Conservation (phyloP, 2,888 invertebrate genomes). For the Hirtodrosophila duncani region DNA sequence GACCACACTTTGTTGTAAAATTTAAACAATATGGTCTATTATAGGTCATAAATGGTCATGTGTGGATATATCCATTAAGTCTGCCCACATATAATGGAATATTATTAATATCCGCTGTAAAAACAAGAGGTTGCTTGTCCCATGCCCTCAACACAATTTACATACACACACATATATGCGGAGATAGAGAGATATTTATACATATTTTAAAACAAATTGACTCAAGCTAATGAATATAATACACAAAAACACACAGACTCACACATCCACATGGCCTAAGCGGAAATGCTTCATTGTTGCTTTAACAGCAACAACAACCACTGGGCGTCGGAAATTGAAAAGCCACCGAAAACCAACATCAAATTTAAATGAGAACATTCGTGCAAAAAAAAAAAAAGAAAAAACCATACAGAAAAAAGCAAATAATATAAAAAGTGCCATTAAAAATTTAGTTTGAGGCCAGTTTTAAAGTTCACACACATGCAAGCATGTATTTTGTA, state of each 20-base stretch:
- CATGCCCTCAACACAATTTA: slow-evolving; percentile 27
- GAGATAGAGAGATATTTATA: slow-evolving; percentile 16
- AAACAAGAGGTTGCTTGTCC: slow-evolving; percentile 10
- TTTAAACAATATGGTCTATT: no score
- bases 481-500: slow-evolving; percentile 1
- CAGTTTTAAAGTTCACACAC: slow-evolving; percentile 24
- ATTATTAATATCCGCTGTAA: slow-evolving; percentile 49
- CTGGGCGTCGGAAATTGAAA: slow-evolving; percentile 64
- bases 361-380: slow-evolving; percentile 50
- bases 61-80: no score
- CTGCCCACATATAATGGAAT: slow-evolving; percentile 27
- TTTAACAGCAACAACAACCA: slow-evolving; percentile 29
- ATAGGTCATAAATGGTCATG: no score
- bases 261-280: slow-evolving; percentile 23
- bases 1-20: no score
- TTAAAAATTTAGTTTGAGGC: slow-evolving; percentile 61
- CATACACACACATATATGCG: slow-evolving; percentile 13
- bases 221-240: slow-evolving; percentile 62
- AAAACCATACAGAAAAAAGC: slow-evolving; percentile 6
- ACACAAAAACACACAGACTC: slow-evolving; percentile 27
- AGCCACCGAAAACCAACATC: slow-evolving; percentile 66
- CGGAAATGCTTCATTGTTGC: slow-evolving; percentile 65
- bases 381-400: slow-evolving; percentile 32
- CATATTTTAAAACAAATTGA: slow-evolving; percentile 63
- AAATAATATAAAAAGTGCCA: slow-evolving; percentile 47